phyloP scores from a whole-genome alignment of 2,888 invertebrate genomes.

The Argynnis bischoffii region DNA sequence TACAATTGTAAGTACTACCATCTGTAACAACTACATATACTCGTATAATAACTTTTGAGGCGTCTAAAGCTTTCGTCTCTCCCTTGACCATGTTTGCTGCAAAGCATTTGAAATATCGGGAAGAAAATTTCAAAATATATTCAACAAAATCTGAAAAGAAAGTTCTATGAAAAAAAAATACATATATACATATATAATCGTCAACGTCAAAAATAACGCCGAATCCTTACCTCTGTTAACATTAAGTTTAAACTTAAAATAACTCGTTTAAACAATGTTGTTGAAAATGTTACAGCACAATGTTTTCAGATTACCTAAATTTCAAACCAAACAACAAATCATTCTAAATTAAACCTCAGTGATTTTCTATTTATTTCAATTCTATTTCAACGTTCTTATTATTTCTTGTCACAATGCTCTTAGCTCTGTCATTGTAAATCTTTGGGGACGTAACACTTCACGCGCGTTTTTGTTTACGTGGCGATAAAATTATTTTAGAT shows the following conservation, averaged over 20 bases:
- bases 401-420: conserved; percentile 34
- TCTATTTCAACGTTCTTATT: conserved; percentile 21
- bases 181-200: too few species aligned
- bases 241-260: neutral
- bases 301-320: conserved; percentile 21
- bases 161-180: too few species aligned
- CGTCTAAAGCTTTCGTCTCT: too few species aligned
- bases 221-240: conserved; percentile 3
- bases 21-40: too few species aligned
- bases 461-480: conserved; percentile 19
- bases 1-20: too few species aligned
- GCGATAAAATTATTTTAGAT: conserved; percentile 20
- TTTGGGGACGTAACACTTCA: conserved; percentile 20
- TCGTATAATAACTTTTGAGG: too few species aligned
- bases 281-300: conserved; percentile 21
- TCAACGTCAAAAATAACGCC: neutral
- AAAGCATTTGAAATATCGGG: too few species aligned
- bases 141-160: too few species aligned
- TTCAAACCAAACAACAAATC: conserved; percentile 28
- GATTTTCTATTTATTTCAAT: conserved; percentile 19
- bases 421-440: conserved; percentile 31
- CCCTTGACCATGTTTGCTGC: too few species aligned
- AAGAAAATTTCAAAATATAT: too few species aligned
- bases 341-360: conserved; percentile 27
- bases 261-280: conserved; percentile 20